Base-by-base conservation (phyloP, 2,888 invertebrate species). In the Venusia cambrica region DNA sequence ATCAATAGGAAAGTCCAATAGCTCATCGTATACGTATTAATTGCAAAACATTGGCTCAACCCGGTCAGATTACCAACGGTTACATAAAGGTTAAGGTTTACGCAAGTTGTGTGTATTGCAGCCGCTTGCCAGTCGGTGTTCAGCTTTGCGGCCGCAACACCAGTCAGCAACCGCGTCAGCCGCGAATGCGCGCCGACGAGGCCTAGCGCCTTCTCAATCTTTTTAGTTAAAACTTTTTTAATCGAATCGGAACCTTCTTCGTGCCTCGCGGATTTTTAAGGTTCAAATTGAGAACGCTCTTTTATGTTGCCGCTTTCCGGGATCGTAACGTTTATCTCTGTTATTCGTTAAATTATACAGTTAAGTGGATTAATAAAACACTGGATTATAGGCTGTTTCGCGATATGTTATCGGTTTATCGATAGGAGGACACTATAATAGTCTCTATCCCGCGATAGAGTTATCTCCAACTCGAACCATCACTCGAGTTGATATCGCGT, bases 1-100 rank as follows among this genome's bases (percentile, higher is more conserved):
- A n/a, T n/a, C n/a, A n/a, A n/a, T n/a, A n/a, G n/a, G n/a, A n/a
- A n/a, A 14, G 9, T 9, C 11, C 5, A 13, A 10, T 4, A 19
- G 9, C 17, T 18, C 29, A 7, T 13, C 20, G 3, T 24, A 4
- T 7, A 30, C 18, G 6, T 28, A 34, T 31, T 40, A 45, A 48
- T 49, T 56, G 29, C 48, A 44, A 51, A 51, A 45, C 36, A 50
- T 62, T 61, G 57, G 47, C 54, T 49, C 33, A 65, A 57, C 48
- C 63, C 52, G 61, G 63, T 65, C 47, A 40, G 40, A 63, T 65
- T 57, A 64, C 62, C 57, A 60, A 51, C 53, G 59, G 65, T 80
- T 80, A 74, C 70, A 75, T 80, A 77, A 80, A 62, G 66, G 62
- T 64, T 65, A 62, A 56, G 57, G 66, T 75, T 78, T 79, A 57